A percentile compares a stretch with the other conserved stretches of the same genome.
Conservation (phyloP, 1,140 invertebrate species). For the Nomia melanderi region DNA sequence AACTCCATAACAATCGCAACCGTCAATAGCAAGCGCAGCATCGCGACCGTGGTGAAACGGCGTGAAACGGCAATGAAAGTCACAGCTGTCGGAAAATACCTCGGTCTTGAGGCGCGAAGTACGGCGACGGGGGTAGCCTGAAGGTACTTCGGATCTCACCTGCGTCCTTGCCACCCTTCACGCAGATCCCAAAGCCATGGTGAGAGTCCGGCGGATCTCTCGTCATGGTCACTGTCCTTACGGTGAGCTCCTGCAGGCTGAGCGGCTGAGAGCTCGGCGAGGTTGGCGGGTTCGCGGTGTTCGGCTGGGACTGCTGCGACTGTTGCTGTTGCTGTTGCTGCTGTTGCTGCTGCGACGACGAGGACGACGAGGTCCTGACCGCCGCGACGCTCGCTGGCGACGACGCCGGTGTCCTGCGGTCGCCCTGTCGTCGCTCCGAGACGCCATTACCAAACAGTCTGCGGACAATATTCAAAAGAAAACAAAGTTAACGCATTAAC, state of each 20-base stretch:
- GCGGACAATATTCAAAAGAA: not conserved
- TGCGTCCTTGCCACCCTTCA: conserved; percentile 93
- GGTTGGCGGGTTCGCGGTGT: conserved; percentile 63
- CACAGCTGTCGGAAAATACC: conserved; percentile 55
- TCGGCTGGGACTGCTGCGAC: conserved; percentile 43
- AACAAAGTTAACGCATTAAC: too few species aligned
- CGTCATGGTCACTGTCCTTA: conserved; percentile 91
- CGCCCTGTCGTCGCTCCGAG: conserved; percentile 72
- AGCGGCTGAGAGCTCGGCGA: conserved; percentile 81
- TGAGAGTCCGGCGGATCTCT: conserved; percentile 87
- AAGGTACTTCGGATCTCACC: conserved; percentile 81
- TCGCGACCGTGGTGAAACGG: conserved; percentile 1
- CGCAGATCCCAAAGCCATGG: conserved; percentile 93
- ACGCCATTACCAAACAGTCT: conserved; percentile 77
- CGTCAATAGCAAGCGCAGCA: not conserved
- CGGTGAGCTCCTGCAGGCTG: conserved; percentile 88
- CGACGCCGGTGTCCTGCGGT: conserved; percentile 85
- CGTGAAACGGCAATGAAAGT: conserved; percentile 44
- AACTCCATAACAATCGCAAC: conserved; percentile 10
- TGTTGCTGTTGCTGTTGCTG: conserved; percentile 64
- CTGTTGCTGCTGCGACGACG: conserved; percentile 62
- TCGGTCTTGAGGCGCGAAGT: conserved; percentile 68
- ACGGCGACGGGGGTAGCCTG: conserved; percentile 66
- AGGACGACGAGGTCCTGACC: conserved; percentile 67
- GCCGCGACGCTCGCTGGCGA: conserved; percentile 84